These are phyloP conservation scores for Brotogeris chrysoptera DNA, from an alignment of 2,797 vertebrate genomes.

Conservation along the genomic window DNA sequence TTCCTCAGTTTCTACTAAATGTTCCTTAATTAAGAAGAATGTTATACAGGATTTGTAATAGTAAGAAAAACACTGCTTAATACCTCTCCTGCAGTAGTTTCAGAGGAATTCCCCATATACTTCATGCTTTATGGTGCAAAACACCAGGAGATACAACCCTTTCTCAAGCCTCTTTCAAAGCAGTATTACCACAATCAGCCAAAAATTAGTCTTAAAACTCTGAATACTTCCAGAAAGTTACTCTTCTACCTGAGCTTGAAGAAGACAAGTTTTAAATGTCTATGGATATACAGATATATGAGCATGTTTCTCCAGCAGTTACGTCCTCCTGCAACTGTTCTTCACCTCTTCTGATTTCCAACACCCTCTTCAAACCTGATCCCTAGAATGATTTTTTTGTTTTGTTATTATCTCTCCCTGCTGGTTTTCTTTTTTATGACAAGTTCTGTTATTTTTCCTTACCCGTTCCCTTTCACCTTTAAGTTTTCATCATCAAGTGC, in stretches of 20 bases:
- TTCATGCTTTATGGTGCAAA: neutral
- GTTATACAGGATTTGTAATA: neutral
- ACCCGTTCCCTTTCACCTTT: neutral
- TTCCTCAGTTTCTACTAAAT: neutral
- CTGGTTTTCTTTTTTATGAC: neutral
- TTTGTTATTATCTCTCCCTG: neutral
- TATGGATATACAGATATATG: neutral
- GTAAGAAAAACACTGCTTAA: neutral
- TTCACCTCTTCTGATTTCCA: neutral
- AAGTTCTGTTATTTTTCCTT: neutral
- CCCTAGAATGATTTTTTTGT: neutral
- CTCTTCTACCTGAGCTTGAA: neutral
- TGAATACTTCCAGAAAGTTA: neutral
- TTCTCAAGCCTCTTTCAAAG: neutral
- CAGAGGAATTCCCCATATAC: neutral
- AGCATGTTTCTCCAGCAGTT: neutral
- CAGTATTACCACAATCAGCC: neutral
- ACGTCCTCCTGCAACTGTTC: neutral
- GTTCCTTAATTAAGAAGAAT: neutral
- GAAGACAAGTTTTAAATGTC: neutral
- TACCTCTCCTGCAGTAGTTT: neutral
- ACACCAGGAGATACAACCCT: neutral
- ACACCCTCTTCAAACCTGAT: neutral
- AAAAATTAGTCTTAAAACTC: neutral
- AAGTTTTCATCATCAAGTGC: neutral